A percentile compares a stretch with the other conserved stretches of the same genome.
Conservation (phyloP, 92 coral and sea anemone genomes). For the Epizoanthus illoricatus region DNA sequence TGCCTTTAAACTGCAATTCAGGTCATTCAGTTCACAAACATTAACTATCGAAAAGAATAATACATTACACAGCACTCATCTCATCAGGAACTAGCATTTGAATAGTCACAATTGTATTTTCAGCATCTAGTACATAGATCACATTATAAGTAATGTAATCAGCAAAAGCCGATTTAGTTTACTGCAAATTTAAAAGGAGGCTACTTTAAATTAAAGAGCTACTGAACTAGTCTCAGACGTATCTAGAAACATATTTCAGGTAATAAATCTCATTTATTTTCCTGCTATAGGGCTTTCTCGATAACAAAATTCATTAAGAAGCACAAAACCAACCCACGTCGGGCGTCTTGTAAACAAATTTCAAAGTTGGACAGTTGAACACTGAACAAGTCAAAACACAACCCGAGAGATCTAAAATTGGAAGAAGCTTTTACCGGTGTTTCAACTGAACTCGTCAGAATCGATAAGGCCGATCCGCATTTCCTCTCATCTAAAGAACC, state of each 20-base stretch:
- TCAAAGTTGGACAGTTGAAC: neutral
- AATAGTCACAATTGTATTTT: neutral
- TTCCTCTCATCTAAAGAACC: too few species aligned
- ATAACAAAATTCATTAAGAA: neutral
- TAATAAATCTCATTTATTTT: too few species aligned
- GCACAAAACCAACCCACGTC: neutral
- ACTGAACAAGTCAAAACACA: neutral
- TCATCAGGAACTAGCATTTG: neutral
- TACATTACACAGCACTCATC: neutral
- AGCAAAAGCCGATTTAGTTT: too few species aligned
- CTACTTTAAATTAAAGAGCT: too few species aligned
- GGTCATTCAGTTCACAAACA: too few species aligned
- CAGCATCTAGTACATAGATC: neutral
- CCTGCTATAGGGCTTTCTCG: too few species aligned
- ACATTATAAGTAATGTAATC: too few species aligned
- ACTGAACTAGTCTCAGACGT: too few species aligned
- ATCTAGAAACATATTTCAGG: too few species aligned
- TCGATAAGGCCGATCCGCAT: neutral
- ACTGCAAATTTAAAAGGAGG: too few species aligned
- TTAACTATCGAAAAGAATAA: neutral
- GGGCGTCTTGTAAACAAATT: neutral
- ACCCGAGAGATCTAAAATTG: neutral
- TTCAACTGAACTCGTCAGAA: neutral
- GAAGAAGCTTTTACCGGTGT: conserved; percentile 26
- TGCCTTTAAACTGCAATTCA: neutral